Evolutionary conservation across 35 echinoderm and acorn worm species (phyloP).

Genomic region (Heliocidaris tuberculata): DNA sequence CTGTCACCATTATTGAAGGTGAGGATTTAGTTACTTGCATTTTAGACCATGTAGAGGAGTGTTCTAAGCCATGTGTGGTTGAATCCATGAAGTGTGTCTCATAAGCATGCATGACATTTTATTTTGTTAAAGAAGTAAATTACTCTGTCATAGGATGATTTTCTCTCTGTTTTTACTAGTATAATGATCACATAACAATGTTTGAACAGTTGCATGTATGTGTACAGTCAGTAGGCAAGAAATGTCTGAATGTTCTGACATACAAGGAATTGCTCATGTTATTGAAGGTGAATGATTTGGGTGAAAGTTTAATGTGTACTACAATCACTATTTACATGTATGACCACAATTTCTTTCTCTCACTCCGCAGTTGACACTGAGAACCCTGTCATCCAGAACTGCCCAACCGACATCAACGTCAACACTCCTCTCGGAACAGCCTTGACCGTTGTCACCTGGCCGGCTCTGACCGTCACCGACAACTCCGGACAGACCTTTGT

Average conservation of each 20-base stretch:
- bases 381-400: slow-evolving; percentile 61
- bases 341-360: neutral
- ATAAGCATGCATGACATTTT: too few species aligned
- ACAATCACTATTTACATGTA: neutral
- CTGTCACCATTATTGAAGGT: slow-evolving; percentile 52
- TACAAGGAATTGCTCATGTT: too few species aligned
- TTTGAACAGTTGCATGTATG: too few species aligned
- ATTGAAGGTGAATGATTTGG: too few species aligned
- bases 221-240: too few species aligned
- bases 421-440: slow-evolving; percentile 43
- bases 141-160: too few species aligned
- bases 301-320: too few species aligned
- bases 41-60: neutral
- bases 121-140: too few species aligned
- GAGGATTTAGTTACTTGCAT: neutral
- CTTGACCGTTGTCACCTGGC: slow-evolving; percentile 35
- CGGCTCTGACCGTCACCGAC: neutral
- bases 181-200: too few species aligned
- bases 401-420: slow-evolving; percentile 37
- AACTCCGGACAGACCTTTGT: slow-evolving; percentile 30
- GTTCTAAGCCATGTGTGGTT: neutral
- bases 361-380: slow-evolving; percentile 49
- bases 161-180: too few species aligned
- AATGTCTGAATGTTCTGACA: too few species aligned
- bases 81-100: neutral